Percentiles rank a stretch among this genome's conserved stretches.
Evolutionary conservation across 2,888 invertebrate genomes (phyloP).

Genomic region (Pasiphila rectangulata): DNA sequence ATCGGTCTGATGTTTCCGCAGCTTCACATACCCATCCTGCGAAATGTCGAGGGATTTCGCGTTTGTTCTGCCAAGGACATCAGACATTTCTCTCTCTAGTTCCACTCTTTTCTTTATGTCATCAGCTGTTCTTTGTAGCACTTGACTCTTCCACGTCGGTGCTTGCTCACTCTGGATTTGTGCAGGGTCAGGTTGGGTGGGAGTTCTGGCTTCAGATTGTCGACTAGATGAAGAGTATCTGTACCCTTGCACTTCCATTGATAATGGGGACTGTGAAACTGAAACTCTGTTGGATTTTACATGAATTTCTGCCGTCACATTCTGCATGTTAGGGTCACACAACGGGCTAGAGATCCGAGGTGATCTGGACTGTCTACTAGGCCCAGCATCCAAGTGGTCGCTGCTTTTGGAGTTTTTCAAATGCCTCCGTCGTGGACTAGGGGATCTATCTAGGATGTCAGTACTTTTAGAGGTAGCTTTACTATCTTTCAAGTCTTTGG

Average conservation of each 20-base stretch:
- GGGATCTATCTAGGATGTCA: constrained; percentile 68
- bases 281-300: constrained; percentile 66
- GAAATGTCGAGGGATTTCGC: constrained; percentile 68
- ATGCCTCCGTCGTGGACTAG: constrained; percentile 58
- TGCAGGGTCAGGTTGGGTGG: constrained; percentile 53
- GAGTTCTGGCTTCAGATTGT: constrained; percentile 60
- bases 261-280: constrained; percentile 65
- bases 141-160: constrained; percentile 71
- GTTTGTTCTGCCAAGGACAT: constrained; percentile 51
- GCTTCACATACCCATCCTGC: constrained; percentile 75
- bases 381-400: constrained; percentile 67
- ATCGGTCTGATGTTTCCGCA: constrained; percentile 63
- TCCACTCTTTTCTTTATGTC: constrained; percentile 67
- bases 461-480: constrained; percentile 77
- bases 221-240: constrained; percentile 61
- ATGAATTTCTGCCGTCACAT: constrained; percentile 74
- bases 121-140: constrained; percentile 70
- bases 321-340: constrained; percentile 50
- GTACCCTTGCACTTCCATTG: constrained; percentile 56
- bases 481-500: constrained; percentile 67
- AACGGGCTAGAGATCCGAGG: constrained; percentile 42
- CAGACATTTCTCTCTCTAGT: constrained; percentile 67
- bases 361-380: constrained; percentile 55
- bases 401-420: constrained; percentile 68
- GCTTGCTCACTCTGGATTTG: constrained; percentile 45